These are phyloP conservation scores for Lonchura striata DNA, from an alignment of 2,113 vertebrate species.

Conservation along the genomic window DNA sequence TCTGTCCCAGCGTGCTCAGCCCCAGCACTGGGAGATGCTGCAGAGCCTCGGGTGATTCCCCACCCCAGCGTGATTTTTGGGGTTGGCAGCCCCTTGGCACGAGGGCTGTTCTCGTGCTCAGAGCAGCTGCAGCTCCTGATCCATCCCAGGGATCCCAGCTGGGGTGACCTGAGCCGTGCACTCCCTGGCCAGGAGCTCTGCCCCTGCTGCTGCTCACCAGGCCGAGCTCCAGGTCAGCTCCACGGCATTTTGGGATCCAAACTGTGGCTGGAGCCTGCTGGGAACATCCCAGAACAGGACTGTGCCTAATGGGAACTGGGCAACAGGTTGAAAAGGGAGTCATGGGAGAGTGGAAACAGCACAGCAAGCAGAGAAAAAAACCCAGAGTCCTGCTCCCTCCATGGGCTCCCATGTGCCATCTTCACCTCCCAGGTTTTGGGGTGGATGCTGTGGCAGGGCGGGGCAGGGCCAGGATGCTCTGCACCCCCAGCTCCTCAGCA, in stretches of 20 bases:
- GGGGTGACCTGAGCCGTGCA: fast-evolving
- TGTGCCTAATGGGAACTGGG: fast-evolving
- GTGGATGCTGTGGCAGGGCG: not conserved
- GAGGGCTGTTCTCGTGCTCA: fast-evolving
- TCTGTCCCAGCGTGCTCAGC: not conserved
- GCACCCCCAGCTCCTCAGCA: not conserved
- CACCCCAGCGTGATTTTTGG: fast-evolving
- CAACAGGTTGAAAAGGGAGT: not conserved
- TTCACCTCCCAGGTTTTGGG: fast-evolving
- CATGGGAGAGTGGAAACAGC: fast-evolving
- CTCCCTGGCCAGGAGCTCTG: not conserved
- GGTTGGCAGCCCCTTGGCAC: not conserved
- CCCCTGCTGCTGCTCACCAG: not conserved
- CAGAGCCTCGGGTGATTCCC: fast-evolving
- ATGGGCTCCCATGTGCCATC: fast-evolving
- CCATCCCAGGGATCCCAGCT: not conserved
- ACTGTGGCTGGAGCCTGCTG: not conserved
- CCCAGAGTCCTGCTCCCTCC: not conserved
- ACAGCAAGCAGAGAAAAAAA: fast-evolving
- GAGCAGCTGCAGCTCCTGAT: not conserved
- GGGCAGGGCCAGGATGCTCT: not conserved
- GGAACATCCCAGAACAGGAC: not conserved
- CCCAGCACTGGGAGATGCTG: fast-evolving
- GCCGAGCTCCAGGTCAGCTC: fast-evolving
- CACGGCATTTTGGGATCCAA: not conserved